A percentile compares a stretch with the other conserved stretches of the same genome.
These are phyloP conservation scores for Eptatretus burgeri DNA, from an alignment of 2,113 vertebrate species.

Conservation along the genomic window DNA sequence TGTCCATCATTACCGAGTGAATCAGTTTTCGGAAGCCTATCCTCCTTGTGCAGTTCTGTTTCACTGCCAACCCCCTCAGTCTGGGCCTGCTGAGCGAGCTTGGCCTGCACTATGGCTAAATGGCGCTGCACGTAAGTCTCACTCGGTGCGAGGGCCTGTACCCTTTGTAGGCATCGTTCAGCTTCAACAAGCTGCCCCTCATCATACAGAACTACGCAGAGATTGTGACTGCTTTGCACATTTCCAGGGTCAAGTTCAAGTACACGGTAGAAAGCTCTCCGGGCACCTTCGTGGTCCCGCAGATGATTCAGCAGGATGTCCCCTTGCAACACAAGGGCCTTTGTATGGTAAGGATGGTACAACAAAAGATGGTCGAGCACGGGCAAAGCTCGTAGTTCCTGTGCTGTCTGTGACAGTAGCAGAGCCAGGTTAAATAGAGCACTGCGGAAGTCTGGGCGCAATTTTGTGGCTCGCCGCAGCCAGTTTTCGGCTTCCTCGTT, in stretches of 20 bases:
- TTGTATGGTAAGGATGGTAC: conserved; percentile 66
- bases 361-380: conserved; percentile 47
- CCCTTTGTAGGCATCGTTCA: conserved; percentile 58
- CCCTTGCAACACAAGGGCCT: conserved; percentile 81
- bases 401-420: conserved; percentile 58
- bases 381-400: conserved; percentile 51
- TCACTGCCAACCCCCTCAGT: conserved; percentile 17
- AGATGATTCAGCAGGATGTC: conserved; percentile 97
- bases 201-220: conserved; percentile 92
- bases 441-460: conserved; percentile 63
- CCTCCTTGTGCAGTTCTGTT: conserved; percentile 14
- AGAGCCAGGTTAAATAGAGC: conserved; percentile 81
- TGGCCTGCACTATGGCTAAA: conserved; percentile 54
- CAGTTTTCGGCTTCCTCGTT: conserved; percentile 51
- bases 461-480: conserved; percentile 62
- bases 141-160: conserved; percentile 48
- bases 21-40: conserved; percentile 26
- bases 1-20: conserved; percentile 15
- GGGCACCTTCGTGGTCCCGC: conserved; percentile 64
- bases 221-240: conserved; percentile 80
- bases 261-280: conserved; percentile 58
- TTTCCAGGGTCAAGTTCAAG: conserved; percentile 51
- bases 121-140: conserved; percentile 82
- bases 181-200: conserved; percentile 52
- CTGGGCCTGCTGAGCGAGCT: conserved; percentile 35